Base-by-base conservation (phyloP, 2,888 invertebrate species). In the Dusona sp. region DNA sequence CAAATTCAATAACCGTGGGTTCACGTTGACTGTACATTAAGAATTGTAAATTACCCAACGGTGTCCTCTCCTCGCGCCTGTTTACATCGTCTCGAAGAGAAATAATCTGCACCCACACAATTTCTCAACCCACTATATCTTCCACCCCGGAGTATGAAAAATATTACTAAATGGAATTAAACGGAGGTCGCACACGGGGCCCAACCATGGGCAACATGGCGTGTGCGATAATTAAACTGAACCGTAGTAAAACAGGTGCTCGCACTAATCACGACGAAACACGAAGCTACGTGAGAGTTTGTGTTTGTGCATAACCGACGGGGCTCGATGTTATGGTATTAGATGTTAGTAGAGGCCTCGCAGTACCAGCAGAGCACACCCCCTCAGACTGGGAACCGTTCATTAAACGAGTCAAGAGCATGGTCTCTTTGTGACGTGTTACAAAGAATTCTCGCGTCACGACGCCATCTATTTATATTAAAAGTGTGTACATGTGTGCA, bases 231-330 rank as follows among this genome's bases (percentile, higher is more conserved):
- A 84, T 86, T 86, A 86, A 86, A 84, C 81, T 73, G 78, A 74
- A 84, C 42, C 83, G 78, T 84, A 79, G 84, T 86, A 81, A 81
- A 86, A 84, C 84, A 84, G 81, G 86, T 81, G 84, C 81, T 86
- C 81, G 86, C 84, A 79, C 81, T 86, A 84, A 86, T 86, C 86
- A 86, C 84, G 61, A 81, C 80, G 80, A 81, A 84, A 81, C 81
- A 86, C 84, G 81, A 67, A 82, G 33, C 70, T 72, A 80, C 36
- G 57, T 29, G 38, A 48, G 42, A 25, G 79, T 29, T 67, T 72
- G 16, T 74, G 61, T 45, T 48, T 67, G 73, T 38, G 48, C 54
- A 74, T 25, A 57, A 65, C 38, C 80, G 25, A 51, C 73, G 42
- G n/a, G 36, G 72, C 48, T 45, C 45, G 38, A 33, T 64, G 8